A percentile compares a stretch with the other conserved stretches of the same genome.
Evolutionary conservation across 1,140 invertebrate species (phyloP).

Genomic region (Orius laevigatus): DNA sequence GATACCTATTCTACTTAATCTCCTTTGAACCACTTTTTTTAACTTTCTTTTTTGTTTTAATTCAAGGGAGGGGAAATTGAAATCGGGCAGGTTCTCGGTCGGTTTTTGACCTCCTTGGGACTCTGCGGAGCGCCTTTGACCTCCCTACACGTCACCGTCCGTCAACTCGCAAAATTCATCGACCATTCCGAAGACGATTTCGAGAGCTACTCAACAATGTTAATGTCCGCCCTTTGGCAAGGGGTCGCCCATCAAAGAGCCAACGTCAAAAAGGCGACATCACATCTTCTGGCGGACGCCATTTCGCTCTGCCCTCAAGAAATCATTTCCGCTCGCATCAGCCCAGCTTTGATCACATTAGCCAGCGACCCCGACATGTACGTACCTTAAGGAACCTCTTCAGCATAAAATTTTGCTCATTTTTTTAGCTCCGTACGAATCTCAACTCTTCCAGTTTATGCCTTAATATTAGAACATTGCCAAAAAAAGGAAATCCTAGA

Average conservation of each 20-base stretch:
- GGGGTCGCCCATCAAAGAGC: conserved; percentile 47
- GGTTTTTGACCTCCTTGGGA: conserved; percentile 34
- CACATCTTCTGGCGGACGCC: conserved; percentile 39
- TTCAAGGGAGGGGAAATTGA: conserved; percentile 27
- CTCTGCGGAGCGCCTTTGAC: conserved; percentile 34
- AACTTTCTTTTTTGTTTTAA: conserved; percentile 9
- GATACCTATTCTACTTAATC: too few species aligned
- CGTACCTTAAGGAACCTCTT: conserved; percentile 21
- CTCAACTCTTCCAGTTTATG: conserved; percentile 44
- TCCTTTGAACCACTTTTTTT: too few species aligned
- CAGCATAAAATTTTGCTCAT: conserved; percentile 5
- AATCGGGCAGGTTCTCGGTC: conserved; percentile 31
- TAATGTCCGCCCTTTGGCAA: conserved; percentile 48
- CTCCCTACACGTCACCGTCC: conserved; percentile 30
- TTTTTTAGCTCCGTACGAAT: conserved; percentile 33
- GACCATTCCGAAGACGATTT: conserved; percentile 16
- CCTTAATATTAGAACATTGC: conserved; percentile 42
- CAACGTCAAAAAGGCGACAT: conserved; percentile 38
- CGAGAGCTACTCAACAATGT: conserved; percentile 4
- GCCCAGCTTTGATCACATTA: conserved; percentile 51
- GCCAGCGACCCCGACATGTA: conserved; percentile 53
- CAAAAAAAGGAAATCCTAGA: conserved; percentile 38
- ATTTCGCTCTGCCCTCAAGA: conserved; percentile 38
- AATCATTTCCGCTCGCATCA: conserved; percentile 38
- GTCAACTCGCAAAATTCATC: conserved; percentile 26